phyloP scores from a whole-genome alignment of 2,888 invertebrate genomes.

The Drosophila acutilabella region DNA sequence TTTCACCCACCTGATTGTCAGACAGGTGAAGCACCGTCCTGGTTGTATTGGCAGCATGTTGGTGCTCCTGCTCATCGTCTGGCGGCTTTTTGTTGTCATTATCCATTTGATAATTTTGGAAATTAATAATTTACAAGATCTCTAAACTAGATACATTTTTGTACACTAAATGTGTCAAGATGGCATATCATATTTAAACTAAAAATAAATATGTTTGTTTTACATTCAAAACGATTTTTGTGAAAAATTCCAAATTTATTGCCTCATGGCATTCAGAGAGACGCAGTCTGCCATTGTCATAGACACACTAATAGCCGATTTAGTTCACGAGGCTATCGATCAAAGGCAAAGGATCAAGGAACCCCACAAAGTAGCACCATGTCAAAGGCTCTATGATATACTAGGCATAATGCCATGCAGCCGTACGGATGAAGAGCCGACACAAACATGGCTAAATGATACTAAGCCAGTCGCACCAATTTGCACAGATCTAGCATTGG shows the following conservation, averaged over 20 bases:
- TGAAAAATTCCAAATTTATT: slow-evolving; percentile 57
- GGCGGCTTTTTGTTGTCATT: slow-evolving; percentile 10
- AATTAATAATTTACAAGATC: slow-evolving; percentile 7
- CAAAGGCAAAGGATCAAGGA: slow-evolving; percentile 23
- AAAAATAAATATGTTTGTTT: slow-evolving; percentile 37
- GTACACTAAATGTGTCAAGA: not conserved
- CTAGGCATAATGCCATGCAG: slow-evolving; percentile 46
- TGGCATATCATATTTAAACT: slow-evolving; percentile 30
- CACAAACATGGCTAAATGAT: slow-evolving; percentile 1
- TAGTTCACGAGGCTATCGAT: slow-evolving; percentile 55
- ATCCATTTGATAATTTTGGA: slow-evolving; percentile 42
- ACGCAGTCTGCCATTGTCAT: slow-evolving; percentile 47
- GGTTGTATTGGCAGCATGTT: not conserved
- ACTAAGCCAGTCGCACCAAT: not conserved
- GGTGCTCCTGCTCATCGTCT: not conserved
- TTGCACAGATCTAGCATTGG: not conserved
- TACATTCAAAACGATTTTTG: slow-evolving; percentile 22
- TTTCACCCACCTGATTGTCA: slow-evolving; percentile 54
- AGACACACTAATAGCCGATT: slow-evolving; percentile 54
- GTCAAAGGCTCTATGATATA: slow-evolving; percentile 61
- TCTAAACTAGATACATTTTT: slow-evolving; percentile 36
- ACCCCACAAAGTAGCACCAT: slow-evolving; percentile 24
- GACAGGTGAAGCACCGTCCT: slow-evolving; percentile 34
- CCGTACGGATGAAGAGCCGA: slow-evolving; percentile 12
- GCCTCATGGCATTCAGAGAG: slow-evolving; percentile 58